Evolutionary conservation across 1,140 invertebrate species (phyloP), one percentile per base, ranked within the genome.

Genomic region (Heliconius himera): DNA sequence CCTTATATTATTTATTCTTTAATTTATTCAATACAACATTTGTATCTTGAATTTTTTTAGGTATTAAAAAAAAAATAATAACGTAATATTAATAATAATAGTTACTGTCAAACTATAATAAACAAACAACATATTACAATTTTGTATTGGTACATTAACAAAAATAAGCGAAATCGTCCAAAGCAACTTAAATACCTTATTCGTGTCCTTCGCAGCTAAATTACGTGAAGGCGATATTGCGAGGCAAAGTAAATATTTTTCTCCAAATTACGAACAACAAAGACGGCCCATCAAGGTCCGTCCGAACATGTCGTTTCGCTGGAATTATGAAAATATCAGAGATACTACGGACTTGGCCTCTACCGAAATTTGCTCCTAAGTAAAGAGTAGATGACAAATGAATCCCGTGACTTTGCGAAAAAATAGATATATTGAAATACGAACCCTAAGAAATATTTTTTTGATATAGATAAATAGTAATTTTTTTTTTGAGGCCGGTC

Each of bases 351-450:
- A 85, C 85, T 82, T 84, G 85, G 81, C 84, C 86, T 85, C 85
- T 83, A 87, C 84, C 78, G 78, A 84, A 86, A 86, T 90, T 88
- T 85, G 81, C 79, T 85, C 89, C 80, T 88, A 87, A 87, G 89
- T 89, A 85, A 86, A 84, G 84, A 77, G 56, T 77, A 85, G 84
- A 88, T 89, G 89, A 89, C 85, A 90, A 89, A 90, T 86, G 88
- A 90, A 81, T 74, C 81, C 84, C 76, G 86, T 89, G 89, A 90
- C 86, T 87, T 77, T 70, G 85, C 88, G 84, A 76, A 88, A 78
- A 72, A 38, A 73, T 46, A 41, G n/a, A 41, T 18, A 72, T 22
- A n/a, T 56, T n/a, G 54, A 22, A n/a, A 56, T n/a, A 56, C 8
- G n/a, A 56, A 56, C 2, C 8, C 8, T n/a, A 1, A 56, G 41